Evolutionary conservation across 1,140 invertebrate species (phyloP).

Genomic region (Camponotus vicinus): DNA sequence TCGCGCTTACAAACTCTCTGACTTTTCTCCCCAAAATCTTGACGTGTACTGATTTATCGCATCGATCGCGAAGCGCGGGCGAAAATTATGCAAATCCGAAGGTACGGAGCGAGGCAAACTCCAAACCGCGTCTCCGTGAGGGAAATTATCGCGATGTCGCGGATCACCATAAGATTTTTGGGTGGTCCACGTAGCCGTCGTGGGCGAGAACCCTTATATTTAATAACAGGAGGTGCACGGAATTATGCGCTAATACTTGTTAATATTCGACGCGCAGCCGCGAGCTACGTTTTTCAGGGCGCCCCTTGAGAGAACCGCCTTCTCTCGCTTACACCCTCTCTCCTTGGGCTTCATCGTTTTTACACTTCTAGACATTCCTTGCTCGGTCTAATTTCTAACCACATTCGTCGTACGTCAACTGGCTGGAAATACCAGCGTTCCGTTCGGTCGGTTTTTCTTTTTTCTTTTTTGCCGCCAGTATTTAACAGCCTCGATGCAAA

Average conservation of each 20-base stretch:
- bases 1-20: not conserved
- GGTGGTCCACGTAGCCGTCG: constrained; percentile 62
- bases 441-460: not conserved
- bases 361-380: constrained; percentile 15
- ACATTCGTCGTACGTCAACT: not conserved
- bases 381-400: constrained; percentile 47
- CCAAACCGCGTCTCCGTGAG: constrained; percentile 55
- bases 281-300: constrained; percentile 55
- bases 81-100: not conserved
- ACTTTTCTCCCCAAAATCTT: not conserved
- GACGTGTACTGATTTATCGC: not conserved
- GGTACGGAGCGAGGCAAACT: not conserved
- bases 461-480: not conserved
- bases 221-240: constrained; percentile 73
- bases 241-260: constrained; percentile 61
- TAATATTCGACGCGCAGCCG: constrained; percentile 21
- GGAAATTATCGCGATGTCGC: constrained; percentile 32
- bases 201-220: constrained; percentile 49
- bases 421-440: constrained; percentile 7
- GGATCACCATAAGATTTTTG: constrained; percentile 65
- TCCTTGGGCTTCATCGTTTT: constrained; percentile 1
- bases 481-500: not conserved
- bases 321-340: not conserved
- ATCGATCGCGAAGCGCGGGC: not conserved
- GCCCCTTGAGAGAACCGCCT: constrained; percentile 37